Base-by-base conservation (phyloP, 2,888 invertebrate genomes). In the Leptopilina drosophilae region DNA sequence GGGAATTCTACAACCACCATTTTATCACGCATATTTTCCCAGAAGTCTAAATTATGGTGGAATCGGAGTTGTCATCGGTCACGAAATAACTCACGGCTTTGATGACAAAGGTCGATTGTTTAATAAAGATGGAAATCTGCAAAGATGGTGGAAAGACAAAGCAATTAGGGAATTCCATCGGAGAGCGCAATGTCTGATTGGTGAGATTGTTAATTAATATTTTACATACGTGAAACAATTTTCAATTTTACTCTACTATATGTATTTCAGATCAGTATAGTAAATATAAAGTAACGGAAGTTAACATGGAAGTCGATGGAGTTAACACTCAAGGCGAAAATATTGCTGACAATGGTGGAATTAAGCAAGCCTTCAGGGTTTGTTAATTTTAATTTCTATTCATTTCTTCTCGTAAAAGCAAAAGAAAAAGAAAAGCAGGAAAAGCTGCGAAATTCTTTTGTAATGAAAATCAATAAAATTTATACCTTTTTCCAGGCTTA, bases 341-440 rank as follows among this genome's bases (percentile, higher is more conserved):
- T 89, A 98, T 99, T 87, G 98, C 98, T 0, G 99, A 99, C 90
- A 98, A 98, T 89, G 98, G 98, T 0, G 98, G 98, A 0, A 94
- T 99, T 77, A 97, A 98, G 88, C 97, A 98, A 91, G 96, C 98
- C 0, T 98, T 96, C 85, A 92, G 92, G 88, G 93, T 92, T 84
- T 88, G 85, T 81, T 75, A 15, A n/a, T 59, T n/a, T n/a, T 56
- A 9, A 66, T 12, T 14, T 4, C 0, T n/a, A 59, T 6, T 20
- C 0, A 20, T 20, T 20, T 20, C 20, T 20, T 20, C 20, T 20
- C 20, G 1, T 20, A 20, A 20, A 20, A 20, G 33, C 33, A 33
- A 33, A 33, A 33, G 33, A 33, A 33, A 3, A 33, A 33, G 33
- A 33, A 15, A n/a, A 20, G 20, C 20, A 20, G 20, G 20, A 20